Base-by-base conservation (phyloP, 2,888 invertebrate species). In the Diploptera punctata region DNA sequence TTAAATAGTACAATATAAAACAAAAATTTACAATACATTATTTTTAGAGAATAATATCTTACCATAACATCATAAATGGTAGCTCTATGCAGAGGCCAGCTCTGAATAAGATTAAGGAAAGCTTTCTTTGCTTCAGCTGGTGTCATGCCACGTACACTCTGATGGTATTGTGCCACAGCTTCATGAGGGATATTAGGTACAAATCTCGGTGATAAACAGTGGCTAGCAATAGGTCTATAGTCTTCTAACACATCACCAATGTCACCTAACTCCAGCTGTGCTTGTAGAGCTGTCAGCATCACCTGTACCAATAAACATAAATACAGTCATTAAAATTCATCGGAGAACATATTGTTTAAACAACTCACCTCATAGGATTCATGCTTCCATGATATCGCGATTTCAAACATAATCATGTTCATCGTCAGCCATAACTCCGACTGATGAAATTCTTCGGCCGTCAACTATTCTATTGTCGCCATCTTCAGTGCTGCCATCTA, bases 31-130 rank as follows among this genome's bases (percentile, higher is more conserved):
- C n/a, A n/a, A n/a, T n/a, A n/a, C n/a, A n/a, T n/a, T n/a, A n/a
- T n/a, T n/a, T n/a, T n/a, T n/a, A n/a, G n/a, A n/a, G n/a, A n/a
- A n/a, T n/a, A n/a, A n/a, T n/a, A n/a, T n/a, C 87, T 86, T 80
- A 94, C 94, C 91, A 95, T 94, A 52, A 98, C 97, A 82, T 97
- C 97, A 81, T 95, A 98, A 79, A 98, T 93, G 62, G 96, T 96
- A 18, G 97, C 96, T 77, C 93, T 89, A 76, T 97, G 95, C 70
- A 98, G 86, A 33, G 96, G 96, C 97, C 97, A 98, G 76, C 94
- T 94, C 81, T 94, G 93, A 75, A 98, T 94, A 24, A 98, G 87
- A 81, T 97, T 96, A 68, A 98, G 88, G 81, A 98, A 97, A 9
- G 96, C 92, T 81, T 96, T 93, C 84, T 97, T 95, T 24, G 97